Conservation (phyloP, 2,113 vertebrate genomes). For the Glaucomys volans region DNA sequence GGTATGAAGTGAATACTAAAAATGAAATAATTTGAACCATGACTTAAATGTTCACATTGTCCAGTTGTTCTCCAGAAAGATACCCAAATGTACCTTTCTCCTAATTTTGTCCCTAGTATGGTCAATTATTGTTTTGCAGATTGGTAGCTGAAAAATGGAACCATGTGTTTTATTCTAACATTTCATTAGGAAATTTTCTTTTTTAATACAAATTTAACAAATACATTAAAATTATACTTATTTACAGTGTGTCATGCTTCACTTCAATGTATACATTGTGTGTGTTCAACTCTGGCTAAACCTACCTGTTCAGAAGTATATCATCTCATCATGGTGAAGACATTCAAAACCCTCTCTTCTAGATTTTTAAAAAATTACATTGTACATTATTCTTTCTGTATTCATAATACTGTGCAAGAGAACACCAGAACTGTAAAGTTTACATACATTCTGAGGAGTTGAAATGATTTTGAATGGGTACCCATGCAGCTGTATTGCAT, state of each 20-base stretch:
- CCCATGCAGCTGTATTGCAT: neutral
- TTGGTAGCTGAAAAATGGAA: neutral
- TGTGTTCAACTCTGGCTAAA: neutral
- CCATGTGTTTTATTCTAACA: neutral
- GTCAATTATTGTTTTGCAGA: neutral
- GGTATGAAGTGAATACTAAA: neutral
- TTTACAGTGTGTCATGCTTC: neutral
- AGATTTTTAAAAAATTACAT: neutral
- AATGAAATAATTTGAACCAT: neutral
- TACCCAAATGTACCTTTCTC: fast-evolving
- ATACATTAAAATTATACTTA: neutral
- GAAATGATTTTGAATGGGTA: neutral
- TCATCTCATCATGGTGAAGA: neutral
- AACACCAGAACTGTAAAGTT: neutral
- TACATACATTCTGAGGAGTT: neutral
- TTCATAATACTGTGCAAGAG: fast-evolving
- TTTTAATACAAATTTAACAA: neutral
- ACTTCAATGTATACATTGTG: too few species aligned
- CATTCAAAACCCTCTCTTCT: neutral
- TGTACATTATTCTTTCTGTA: neutral
- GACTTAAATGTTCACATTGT: neutral
- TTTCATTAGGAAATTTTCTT: neutral
- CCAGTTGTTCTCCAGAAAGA: neutral
- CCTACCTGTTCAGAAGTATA: neutral
- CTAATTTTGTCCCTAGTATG: neutral